phyloP scores from a whole-genome alignment of 2,888 invertebrate genomes.

The Pterostichus madidus region DNA sequence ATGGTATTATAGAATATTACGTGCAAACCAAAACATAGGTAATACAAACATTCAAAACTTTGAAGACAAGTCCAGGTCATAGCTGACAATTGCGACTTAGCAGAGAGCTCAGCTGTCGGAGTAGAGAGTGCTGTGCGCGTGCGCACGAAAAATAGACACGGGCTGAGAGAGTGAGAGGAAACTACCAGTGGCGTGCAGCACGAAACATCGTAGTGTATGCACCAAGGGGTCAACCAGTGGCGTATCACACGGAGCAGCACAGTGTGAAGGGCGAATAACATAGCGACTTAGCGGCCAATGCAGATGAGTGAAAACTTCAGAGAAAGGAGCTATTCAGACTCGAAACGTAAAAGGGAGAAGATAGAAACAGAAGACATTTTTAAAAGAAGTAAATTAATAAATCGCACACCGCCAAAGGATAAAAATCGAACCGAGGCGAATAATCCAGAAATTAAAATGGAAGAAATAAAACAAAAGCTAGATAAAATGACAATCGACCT shows the following conservation, averaged over 20 bases:
- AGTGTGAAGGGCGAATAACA: too few species aligned
- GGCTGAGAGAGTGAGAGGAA: not conserved
- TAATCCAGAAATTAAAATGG: constrained; percentile 1
- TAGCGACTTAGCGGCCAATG: too few species aligned
- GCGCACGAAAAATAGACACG: not conserved
- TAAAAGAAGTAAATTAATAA: not conserved
- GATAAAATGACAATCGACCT: not conserved
- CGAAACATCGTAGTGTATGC: not conserved
- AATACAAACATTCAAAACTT: not conserved
- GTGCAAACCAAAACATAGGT: not conserved
- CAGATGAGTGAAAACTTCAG: constrained; percentile 1
- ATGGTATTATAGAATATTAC: not conserved
- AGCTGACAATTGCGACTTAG: too few species aligned
- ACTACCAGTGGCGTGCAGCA: not conserved
- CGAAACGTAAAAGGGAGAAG: not conserved
- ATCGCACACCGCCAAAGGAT: not conserved
- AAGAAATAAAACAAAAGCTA: constrained; percentile 8
- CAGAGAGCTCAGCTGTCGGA: too few species aligned
- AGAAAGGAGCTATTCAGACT: not conserved
- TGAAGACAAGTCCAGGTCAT: too few species aligned
- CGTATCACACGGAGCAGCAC: not conserved
- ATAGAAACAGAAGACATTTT: not conserved
- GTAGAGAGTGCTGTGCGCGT: not conserved
- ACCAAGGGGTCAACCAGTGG: not conserved
- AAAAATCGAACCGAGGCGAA: not conserved